phyloP scores from a whole-genome alignment of 2,888 invertebrate species.

The Oxystoma pomonae region DNA sequence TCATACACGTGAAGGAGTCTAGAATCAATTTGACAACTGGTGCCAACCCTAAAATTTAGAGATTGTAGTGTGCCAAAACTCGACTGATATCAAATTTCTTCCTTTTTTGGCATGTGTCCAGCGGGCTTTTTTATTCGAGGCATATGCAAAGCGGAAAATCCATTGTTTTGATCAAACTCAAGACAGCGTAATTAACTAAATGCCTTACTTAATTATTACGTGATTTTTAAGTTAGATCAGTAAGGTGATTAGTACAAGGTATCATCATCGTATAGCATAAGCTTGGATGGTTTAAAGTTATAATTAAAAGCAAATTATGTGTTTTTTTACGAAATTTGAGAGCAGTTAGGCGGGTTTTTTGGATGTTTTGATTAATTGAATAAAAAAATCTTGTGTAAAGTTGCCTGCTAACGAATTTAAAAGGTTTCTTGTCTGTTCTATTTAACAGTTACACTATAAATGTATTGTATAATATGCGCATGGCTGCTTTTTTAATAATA shows the following conservation, averaged over 20 bases:
- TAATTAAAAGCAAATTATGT: neutral
- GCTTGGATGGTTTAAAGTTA: neutral
- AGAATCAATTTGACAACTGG: too few relatives aligned
- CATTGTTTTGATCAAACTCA: neutral
- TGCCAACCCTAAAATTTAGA: too few relatives aligned
- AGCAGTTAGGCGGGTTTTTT: neutral
- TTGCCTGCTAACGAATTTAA: too few relatives aligned
- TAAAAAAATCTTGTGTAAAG: neutral
- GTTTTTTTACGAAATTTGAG: neutral
- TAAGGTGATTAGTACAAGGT: neutral
- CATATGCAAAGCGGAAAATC: neutral
- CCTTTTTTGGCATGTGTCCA: neutral
- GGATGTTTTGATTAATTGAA: neutral
- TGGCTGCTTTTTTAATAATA: too few relatives aligned
- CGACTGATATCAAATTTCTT: too few relatives aligned
- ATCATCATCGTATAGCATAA: neutral
- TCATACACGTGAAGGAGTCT: too few relatives aligned
- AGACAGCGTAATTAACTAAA: neutral
- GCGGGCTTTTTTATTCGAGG: neutral
- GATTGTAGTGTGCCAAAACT: too few relatives aligned
- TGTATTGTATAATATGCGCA: too few relatives aligned
- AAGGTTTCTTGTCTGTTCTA: too few relatives aligned
- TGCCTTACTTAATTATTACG: neutral
- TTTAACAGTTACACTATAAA: too few relatives aligned
- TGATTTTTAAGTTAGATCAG: neutral